Conservation (phyloP, 2,113 vertebrate species). For the Anhinga rufa region DNA sequence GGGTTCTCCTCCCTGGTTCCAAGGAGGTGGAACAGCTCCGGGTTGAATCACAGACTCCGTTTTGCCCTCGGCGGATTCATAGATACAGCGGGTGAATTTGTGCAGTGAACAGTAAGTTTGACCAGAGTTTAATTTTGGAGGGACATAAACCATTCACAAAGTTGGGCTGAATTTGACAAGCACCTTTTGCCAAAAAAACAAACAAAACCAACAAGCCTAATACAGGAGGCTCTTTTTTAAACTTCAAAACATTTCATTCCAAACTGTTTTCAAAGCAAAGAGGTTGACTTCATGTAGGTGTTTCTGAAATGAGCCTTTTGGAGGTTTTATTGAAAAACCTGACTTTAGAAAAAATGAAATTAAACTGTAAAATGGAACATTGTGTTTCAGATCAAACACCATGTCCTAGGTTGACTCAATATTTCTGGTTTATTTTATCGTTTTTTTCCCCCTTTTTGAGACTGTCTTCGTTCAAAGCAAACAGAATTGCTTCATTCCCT, state of each 20-base stretch:
- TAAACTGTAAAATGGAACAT: conserved; percentile 40
- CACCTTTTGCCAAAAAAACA: conserved; percentile 35
- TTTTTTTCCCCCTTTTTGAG: background rate
- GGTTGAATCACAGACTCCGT: background rate
- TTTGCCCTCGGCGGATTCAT: background rate
- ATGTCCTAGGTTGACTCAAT: conserved; percentile 18
- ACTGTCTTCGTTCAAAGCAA: conserved; percentile 23
- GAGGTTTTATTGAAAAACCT: conserved; percentile 47
- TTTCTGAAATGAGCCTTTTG: conserved; percentile 63
- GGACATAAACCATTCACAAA: conserved; percentile 33
- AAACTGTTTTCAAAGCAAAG: conserved; percentile 61
- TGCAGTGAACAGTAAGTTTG: background rate
- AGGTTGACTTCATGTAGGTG: conserved; percentile 43
- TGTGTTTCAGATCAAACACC: conserved; percentile 34
- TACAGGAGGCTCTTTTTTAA: conserved; percentile 59
- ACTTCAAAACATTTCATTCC: conserved; percentile 55
- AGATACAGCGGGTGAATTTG: background rate
- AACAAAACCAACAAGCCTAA: conserved; percentile 50
- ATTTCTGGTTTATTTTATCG: background rate
- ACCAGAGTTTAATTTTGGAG: conserved; percentile 7
- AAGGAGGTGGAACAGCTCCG: background rate
- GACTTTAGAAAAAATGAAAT: background rate
- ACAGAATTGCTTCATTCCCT: background rate
- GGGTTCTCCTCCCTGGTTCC: background rate
- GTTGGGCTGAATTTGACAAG: conserved; percentile 17